phyloP scores from a whole-genome alignment of 30 jellyfish, hydroid and myxozoan genomes.

The Hydra vulgaris region DNA sequence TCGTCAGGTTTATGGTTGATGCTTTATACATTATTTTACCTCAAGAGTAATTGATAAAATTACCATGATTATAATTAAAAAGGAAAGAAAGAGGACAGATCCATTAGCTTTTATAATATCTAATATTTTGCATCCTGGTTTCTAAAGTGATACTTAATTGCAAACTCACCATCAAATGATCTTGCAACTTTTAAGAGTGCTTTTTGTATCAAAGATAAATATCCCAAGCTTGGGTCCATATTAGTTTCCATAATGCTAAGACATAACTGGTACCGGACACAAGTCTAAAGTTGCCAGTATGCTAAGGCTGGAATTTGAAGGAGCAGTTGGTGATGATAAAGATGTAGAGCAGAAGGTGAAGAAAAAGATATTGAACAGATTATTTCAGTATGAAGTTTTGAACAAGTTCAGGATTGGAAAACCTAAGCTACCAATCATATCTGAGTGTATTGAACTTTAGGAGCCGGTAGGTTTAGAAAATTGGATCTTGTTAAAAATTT shows the following conservation, averaged over 20 bases:
- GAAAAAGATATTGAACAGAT: not conserved
- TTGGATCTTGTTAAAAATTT: not conserved
- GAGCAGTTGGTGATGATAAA: not conserved
- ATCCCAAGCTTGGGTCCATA: not conserved
- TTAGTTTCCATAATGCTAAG: not conserved
- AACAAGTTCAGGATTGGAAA: not conserved
- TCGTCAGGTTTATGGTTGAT: too few species aligned
- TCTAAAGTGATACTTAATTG: too few species aligned
- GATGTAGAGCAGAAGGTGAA: not conserved
- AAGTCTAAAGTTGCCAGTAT: too few species aligned
- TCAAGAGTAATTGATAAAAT: too few species aligned
- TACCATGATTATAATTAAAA: too few species aligned
- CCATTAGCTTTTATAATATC: too few species aligned
- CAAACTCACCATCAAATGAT: too few species aligned
- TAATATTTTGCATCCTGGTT: too few species aligned
- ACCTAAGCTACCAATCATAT: not conserved
- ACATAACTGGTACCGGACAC: too few species aligned
- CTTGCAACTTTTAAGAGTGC: not conserved
- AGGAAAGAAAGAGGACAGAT: too few species aligned
- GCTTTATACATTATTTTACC: too few species aligned
- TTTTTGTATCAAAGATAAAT: not conserved
- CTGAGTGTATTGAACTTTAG: not conserved
- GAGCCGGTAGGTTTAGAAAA: not conserved
- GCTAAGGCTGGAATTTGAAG: not conserved
- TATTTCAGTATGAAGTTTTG: not conserved